Conservation (phyloP, 2,113 vertebrate species). For the Nycticorax nycticorax region DNA sequence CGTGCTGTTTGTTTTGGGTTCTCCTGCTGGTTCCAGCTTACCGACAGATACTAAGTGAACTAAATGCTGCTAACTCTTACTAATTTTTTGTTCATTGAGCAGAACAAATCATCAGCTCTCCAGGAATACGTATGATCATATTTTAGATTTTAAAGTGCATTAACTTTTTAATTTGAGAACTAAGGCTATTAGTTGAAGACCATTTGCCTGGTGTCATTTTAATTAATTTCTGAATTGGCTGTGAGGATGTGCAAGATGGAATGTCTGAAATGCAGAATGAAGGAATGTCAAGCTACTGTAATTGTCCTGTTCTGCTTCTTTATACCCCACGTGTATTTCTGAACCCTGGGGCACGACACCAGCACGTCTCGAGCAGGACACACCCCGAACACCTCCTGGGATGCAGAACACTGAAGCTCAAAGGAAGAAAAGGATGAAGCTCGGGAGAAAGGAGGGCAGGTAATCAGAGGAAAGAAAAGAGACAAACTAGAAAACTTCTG, state of each 20-base stretch:
- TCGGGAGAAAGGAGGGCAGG: not conserved
- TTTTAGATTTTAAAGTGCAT: not conserved
- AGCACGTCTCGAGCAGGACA: not conserved
- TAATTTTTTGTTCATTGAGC: not conserved
- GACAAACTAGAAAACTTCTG: not conserved
- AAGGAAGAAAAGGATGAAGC: not conserved
- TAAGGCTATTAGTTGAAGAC: not conserved
- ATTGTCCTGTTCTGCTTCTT: not conserved
- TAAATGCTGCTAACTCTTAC: not conserved
- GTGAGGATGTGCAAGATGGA: not conserved
- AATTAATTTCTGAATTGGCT: not conserved
- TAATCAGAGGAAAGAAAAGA: not conserved
- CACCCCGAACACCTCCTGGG: not conserved
- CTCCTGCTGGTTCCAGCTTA: not conserved
- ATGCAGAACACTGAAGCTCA: not conserved
- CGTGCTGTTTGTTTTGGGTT: not conserved
- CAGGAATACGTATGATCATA: not conserved
- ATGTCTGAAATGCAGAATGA: not conserved
- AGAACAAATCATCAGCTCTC: constrained; percentile 7
- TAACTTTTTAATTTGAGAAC: not conserved
- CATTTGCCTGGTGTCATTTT: not conserved
- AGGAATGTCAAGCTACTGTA: not conserved
- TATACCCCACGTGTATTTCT: not conserved
- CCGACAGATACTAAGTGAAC: not conserved
- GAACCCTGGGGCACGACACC: not conserved